These are phyloP conservation scores for Aplysia californica DNA, from an alignment of 1,140 invertebrate species.

Conservation along the genomic window DNA sequence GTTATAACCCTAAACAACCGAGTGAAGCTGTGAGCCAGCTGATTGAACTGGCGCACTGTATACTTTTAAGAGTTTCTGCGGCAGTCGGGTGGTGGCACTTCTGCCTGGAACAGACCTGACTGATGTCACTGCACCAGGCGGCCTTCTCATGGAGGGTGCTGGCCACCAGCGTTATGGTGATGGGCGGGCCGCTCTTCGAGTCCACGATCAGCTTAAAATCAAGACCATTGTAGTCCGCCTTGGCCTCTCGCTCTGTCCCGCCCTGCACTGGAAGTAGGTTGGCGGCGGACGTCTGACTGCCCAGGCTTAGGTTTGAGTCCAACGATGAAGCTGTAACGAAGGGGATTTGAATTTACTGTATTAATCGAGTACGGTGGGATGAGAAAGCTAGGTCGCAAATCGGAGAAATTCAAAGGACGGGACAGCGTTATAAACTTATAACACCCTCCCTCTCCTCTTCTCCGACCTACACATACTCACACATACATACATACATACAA, in stretches of 20 bases:
- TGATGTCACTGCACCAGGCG: constrained; percentile 94
- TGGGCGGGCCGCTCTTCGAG: constrained; percentile 72
- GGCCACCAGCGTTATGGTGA: constrained; percentile 82
- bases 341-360: neutral
- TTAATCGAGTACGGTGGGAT: neutral
- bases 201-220: constrained; percentile 87
- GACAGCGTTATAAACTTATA: too few relatives aligned
- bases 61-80: too few relatives aligned
- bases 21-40: too few relatives aligned
- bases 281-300: constrained; percentile 51
- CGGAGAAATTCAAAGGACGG: neutral
- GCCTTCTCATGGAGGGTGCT: constrained; percentile 89
- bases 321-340: constrained; percentile 54
- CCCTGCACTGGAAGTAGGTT: constrained; percentile 46
- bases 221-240: constrained; percentile 77
- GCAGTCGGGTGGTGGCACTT: too few relatives aligned
- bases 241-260: constrained; percentile 46
- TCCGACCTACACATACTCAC: too few relatives aligned
- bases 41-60: too few relatives aligned
- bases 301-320: constrained; percentile 59
- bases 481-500: too few relatives aligned
- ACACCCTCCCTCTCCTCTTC: too few relatives aligned
- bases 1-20: too few relatives aligned
- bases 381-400: neutral
- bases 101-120: constrained; percentile 75